phyloP scores from a whole-genome alignment of 1,140 invertebrate genomes.

The Helicorthomorpha holstii region DNA sequence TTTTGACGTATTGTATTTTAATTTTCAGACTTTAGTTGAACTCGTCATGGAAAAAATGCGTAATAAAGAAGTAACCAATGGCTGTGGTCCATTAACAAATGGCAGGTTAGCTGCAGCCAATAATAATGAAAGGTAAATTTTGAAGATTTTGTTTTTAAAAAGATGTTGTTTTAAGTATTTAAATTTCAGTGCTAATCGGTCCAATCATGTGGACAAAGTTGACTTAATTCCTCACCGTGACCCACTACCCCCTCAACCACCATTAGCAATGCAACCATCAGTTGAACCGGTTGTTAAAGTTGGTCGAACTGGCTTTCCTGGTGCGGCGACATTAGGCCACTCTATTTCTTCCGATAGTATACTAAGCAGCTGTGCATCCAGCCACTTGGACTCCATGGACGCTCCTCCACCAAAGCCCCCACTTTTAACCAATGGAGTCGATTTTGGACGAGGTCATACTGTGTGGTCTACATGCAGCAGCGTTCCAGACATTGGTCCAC shows the following conservation, averaged over 20 bases:
- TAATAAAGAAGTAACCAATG: not conserved
- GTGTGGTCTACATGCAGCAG: not conserved
- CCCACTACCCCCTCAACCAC: no score
- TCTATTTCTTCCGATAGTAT: not conserved
- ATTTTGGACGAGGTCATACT: not conserved
- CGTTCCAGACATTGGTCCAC: slow-evolving; percentile 26
- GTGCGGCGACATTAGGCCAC: not conserved
- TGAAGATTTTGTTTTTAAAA: no score
- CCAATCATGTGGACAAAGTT: no score
- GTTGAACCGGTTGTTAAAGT: no score
- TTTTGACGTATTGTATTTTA: not conserved
- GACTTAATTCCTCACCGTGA: no score
- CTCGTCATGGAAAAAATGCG: not conserved
- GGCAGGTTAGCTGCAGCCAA: no score
- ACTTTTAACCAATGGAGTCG: not conserved
- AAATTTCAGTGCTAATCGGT: no score
- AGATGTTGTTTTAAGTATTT: no score
- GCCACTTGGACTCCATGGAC: not conserved
- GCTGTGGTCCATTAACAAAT: not conserved
- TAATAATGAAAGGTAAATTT: no score
- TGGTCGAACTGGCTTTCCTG: not conserved
- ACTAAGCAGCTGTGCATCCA: not conserved
- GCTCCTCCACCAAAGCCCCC: slow-evolving; percentile 1
- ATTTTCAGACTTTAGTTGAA: not conserved
- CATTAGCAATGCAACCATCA: no score